Conservation (phyloP, 1,140 invertebrate species). For the Drosophila ironensis region DNA sequence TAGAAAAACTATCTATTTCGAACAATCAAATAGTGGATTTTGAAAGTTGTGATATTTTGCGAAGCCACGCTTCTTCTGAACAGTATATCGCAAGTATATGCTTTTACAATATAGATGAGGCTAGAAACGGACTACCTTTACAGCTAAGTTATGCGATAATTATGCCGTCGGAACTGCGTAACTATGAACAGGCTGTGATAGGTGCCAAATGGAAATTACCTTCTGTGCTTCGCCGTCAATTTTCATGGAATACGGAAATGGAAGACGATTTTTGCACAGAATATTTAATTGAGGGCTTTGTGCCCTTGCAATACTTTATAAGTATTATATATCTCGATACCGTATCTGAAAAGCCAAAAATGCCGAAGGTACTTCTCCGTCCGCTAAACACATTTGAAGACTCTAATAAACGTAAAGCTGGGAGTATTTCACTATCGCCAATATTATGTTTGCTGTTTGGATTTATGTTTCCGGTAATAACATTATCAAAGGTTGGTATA, state of each 20-base stretch:
- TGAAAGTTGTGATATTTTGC: conserved; percentile 16
- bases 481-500: not conserved
- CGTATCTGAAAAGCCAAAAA: not conserved
- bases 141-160: conserved; percentile 19
- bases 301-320: not conserved
- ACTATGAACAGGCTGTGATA: conserved; percentile 23
- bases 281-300: not conserved
- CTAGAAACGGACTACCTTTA: not conserved
- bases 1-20: not conserved
- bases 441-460: not conserved
- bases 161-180: conserved; percentile 28
- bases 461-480: not conserved
- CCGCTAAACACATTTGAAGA: not conserved
- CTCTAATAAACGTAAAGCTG: not conserved
- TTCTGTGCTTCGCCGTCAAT: not conserved
- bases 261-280: not conserved
- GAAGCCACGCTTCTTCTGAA: not conserved
- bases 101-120: conserved; percentile 18
- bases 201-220: conserved; percentile 13
- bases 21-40: not conserved
- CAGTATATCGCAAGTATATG: conserved; percentile 28
- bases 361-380: not conserved
- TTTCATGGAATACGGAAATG: not conserved
- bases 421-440: not conserved
- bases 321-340: not conserved